phyloP scores from a whole-genome alignment of 37 sponge, comb jelly and placozoan species.

The Chondrosia reniformis region DNA sequence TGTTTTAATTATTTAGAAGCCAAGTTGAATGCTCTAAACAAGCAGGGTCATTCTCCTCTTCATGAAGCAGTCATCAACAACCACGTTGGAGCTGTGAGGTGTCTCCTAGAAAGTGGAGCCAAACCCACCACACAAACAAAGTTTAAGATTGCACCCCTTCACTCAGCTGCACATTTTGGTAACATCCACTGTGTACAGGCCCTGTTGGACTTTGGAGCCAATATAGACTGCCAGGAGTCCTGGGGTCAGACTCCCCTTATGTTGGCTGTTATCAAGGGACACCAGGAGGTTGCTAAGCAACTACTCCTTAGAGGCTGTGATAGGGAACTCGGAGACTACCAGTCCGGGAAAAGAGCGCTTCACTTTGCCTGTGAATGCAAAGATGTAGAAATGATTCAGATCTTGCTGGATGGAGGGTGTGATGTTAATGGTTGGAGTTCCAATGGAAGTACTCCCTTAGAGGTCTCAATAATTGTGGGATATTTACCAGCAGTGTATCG shows the following conservation, averaged over 20 bases:
- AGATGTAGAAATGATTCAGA: conserved; percentile 40
- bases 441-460: conserved; percentile 39
- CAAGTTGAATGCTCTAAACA: not conserved
- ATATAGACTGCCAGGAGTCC: conserved; percentile 63
- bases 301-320: conserved; percentile 37
- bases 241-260: conserved; percentile 82
- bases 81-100: not conserved
- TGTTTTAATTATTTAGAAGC: too few relatives aligned
- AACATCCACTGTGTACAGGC: conserved; percentile 33
- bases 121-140: conserved; percentile 14
- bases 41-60: conserved; percentile 19
- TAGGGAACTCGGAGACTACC: conserved; percentile 34
- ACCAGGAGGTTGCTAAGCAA: conserved; percentile 22
- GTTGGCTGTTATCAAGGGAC: conserved; percentile 45
- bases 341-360: conserved; percentile 40
- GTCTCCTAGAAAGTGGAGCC: conserved; percentile 11
- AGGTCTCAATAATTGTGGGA: conserved; percentile 58
- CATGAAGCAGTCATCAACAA: conserved; percentile 14
- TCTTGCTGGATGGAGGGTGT: conserved; percentile 56
- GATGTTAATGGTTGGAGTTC: not conserved
- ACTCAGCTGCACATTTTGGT: conserved; percentile 60
- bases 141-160: conserved; percentile 63
- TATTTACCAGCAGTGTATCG: conserved; percentile 50
- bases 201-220: conserved; percentile 27
- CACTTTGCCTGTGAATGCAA: conserved; percentile 45